Evolutionary conservation across 2,113 vertebrate genomes (phyloP), one percentile per base, ranked within the genome.

Genomic region (Hydrolagus affinis): DNA sequence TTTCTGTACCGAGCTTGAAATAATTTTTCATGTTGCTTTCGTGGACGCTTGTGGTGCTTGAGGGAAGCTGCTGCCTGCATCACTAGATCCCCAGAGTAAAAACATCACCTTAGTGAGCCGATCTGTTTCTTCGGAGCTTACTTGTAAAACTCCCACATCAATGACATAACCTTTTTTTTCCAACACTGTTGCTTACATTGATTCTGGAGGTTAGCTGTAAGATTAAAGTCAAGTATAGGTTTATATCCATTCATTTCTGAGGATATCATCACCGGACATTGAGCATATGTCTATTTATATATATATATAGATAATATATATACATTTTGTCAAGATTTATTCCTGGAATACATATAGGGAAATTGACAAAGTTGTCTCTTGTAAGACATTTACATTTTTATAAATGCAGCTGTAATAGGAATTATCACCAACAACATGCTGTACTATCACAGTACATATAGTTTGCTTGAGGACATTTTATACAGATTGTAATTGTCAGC

Each of bases 381-480:
- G 25, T 17, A 68, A 15, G 6, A 32, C 28, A 83, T 83, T 66
- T 83, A 68, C 62, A 83, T 68, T 64, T 62, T 30, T 83, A 83
- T 30, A 66, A 64, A 66, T 83, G 62, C 62, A 83, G 62, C 32
- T 30, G 11, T 83, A 83, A 83, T 68, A 21, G 78, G 28, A 83
- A 83, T 32, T 83, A 83, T 64, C 78, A 83, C 9, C 28, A 17
- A 83, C 19, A 83, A 83, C 62, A 68, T 21, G 21, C 2, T 62
- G 57, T 59, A 78, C 23, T 78, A 78, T 78, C 57, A 78, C 78
- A 83, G 60, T 25, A 66, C 25, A 66, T 83, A 66, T 83, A 66
- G 28, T 25, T 83, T 83, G 77, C 77, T 83, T 83, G 60, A 83
- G 62, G 25, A 83, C 62, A 83, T 83, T 83, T 83, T 62, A 66